Evolutionary conservation across 2,113 vertebrate genomes (phyloP), one percentile per base, ranked within the genome.

Genomic region (Spermophilus dauricus): DNA sequence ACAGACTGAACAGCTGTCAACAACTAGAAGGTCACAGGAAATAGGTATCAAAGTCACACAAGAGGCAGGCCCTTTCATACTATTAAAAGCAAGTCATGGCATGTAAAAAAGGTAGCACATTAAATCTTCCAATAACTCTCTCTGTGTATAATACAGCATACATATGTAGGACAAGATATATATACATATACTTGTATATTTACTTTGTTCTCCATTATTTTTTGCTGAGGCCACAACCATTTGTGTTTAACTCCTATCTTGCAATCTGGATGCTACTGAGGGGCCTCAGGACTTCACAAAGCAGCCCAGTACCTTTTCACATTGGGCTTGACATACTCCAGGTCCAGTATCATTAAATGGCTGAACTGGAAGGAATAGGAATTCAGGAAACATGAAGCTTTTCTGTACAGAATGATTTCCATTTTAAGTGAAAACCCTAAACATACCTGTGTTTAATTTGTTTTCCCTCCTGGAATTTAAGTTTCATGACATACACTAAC

Each of bases 321-420:
- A 93, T 86, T 90, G 28, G 11, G 26, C 72, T 91, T 97, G 93
- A 97, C 95, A 97, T 82, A 96, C 26, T 95, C 91, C 96, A 98
- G 97, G 72, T 81, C 77, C 53, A 88, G 53, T 39, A 91, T 32
- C 77, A 94, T 91, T 91, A 93, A 86, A 97, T 0, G 22, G 61
- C 88, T 88, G 24, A 76, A 90, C 26, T 73, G 30, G 34, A 77
- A 94, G 84, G 34, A 78, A 39, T 37, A 56, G 77, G 51, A 94
- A 97, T 91, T 94, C 82, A 91, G 89, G 93, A 97, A 97, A 96
- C 34, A 92, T 70, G 95, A 97, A 88, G 14, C 83, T 91, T 87
- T 96, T 91, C 96, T 97, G 89, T 94, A 94, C 63, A 76, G 72
- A 97, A 32, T 65, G 45, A 97, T 97, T 96, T 96, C 72, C 86